Evolutionary conservation across 2,113 vertebrate species (phyloP).

Genomic region (Urocynchramus pylzowi): DNA sequence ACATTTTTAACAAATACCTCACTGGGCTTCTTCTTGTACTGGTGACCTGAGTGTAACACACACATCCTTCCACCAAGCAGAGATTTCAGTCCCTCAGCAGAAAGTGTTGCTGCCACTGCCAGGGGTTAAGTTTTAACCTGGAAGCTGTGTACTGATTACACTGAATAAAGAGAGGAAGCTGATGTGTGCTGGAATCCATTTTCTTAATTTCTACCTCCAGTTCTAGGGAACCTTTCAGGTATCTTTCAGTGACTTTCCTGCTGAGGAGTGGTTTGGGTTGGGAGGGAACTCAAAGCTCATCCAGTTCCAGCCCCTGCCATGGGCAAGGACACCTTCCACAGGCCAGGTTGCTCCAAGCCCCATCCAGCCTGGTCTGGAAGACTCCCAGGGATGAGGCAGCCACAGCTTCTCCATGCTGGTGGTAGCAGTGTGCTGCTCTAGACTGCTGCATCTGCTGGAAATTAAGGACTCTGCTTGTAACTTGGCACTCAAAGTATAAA

Average conservation of each 20-base stretch:
- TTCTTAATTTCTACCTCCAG: neutral
- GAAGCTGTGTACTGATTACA: neutral
- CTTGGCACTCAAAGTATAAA: neutral
- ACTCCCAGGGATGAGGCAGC: neutral
- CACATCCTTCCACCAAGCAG: neutral
- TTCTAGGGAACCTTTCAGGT: rapidly evolving
- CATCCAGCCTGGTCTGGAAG: rapidly evolving
- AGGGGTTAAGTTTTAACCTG: neutral
- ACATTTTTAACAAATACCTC: neutral
- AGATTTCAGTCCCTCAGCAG: neutral
- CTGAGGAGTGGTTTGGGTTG: neutral
- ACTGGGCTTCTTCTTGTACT: neutral
- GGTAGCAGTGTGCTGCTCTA: neutral
- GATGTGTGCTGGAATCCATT: neutral
- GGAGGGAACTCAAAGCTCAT: neutral
- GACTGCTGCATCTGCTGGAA: neutral
- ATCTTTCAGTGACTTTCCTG: neutral
- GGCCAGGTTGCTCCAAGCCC: neutral
- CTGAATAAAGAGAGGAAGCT: neutral
- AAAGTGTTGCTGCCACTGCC: rapidly evolving
- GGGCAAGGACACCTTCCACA: neutral
- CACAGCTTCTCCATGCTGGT: neutral
- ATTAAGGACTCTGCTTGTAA: neutral
- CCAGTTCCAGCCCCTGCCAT: neutral
- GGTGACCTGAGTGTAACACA: neutral